Evolutionary conservation across 1,140 invertebrate genomes (phyloP).

Genomic region (Brachionus rotundiformis): DNA sequence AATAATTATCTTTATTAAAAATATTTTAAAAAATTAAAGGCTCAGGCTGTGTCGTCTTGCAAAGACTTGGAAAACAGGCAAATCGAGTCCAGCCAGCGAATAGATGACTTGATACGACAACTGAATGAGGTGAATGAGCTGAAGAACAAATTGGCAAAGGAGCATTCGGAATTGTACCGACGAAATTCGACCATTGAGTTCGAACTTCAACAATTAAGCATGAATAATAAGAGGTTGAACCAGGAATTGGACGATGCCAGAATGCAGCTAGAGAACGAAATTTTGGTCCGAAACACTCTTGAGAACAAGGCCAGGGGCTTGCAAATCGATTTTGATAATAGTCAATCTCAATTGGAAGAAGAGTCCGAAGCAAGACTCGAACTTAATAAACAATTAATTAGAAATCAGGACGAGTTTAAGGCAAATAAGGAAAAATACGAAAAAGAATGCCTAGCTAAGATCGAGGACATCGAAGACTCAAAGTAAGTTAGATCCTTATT

Average conservation of each 20-base stretch:
- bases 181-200: constrained; percentile 37
- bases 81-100: not conserved
- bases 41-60: not conserved
- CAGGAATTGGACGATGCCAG: constrained; percentile 48
- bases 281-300: constrained; percentile 24
- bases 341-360: constrained; percentile 31
- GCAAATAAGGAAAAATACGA: constrained; percentile 10
- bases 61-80: constrained; percentile 31
- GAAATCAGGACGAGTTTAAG: constrained; percentile 48
- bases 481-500: constrained; percentile 8
- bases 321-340: constrained; percentile 41
- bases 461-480: constrained; percentile 51
- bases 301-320: constrained; percentile 9
- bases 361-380: constrained; percentile 43
- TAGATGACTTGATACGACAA: constrained; percentile 42
- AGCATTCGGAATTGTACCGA: constrained; percentile 36
- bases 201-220: constrained; percentile 27
- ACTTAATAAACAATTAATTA: constrained; percentile 39
- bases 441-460: constrained; percentile 47
- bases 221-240: not conserved
- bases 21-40: too few species aligned
- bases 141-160: constrained; percentile 19
- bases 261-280: constrained; percentile 45
- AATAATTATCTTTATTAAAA: too few species aligned
- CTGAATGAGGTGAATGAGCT: constrained; percentile 40